Evolutionary conservation across 2,797 vertebrate genomes (phyloP).

Genomic region (Galago senegalensis): DNA sequence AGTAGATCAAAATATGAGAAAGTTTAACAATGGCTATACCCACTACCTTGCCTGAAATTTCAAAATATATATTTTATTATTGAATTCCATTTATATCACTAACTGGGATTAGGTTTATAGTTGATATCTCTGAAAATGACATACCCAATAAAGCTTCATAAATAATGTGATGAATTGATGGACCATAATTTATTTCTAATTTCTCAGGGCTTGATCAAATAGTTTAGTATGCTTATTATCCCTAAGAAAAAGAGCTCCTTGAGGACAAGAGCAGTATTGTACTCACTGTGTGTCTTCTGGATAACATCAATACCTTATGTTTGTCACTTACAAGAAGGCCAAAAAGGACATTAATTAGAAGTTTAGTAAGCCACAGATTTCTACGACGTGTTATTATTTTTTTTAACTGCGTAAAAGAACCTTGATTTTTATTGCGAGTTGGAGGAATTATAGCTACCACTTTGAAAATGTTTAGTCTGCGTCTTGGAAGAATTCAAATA

Average conservation of each 20-base stretch:
- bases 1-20: not conserved
- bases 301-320: not conserved
- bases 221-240: conserved; percentile 26
- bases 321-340: not conserved
- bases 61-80: conserved; percentile 19
- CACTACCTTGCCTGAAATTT: conserved; percentile 34
- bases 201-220: conserved; percentile 28
- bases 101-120: conserved; percentile 27
- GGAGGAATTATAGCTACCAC: conserved; percentile 1
- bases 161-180: conserved; percentile 28
- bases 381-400: not conserved
- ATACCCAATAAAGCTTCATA: conserved; percentile 32
- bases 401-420: not conserved
- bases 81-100: conserved; percentile 6
- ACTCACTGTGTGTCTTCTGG: not conserved
- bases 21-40: not conserved
- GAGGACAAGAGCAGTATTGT: not conserved
- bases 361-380: conserved; percentile 27
- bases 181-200: conserved; percentile 47
- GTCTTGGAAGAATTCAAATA: not conserved
- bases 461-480: conserved; percentile 26
- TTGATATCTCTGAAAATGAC: conserved; percentile 57
- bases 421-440: conserved; percentile 6
- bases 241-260: not conserved
- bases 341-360: not conserved